A percentile compares a stretch with the other conserved stretches of the same genome.
Evolutionary conservation across 2,888 invertebrate genomes (phyloP).

Genomic region (Endotricha flammealis): DNA sequence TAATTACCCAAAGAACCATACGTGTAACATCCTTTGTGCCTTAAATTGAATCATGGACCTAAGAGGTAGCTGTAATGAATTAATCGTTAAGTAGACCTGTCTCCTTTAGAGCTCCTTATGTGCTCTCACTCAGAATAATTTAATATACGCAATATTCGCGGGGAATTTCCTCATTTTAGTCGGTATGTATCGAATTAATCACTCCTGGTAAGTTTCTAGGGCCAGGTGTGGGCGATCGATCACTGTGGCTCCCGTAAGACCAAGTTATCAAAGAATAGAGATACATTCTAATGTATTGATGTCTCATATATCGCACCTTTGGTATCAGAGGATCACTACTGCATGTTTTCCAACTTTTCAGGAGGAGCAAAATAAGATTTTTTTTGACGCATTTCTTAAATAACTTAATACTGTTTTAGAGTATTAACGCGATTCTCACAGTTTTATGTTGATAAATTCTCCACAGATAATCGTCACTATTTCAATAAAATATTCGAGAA

Average conservation of each 20-base stretch:
- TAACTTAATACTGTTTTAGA: too few species aligned
- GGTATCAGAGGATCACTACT: too few species aligned
- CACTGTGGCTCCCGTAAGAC: constrained; percentile 21
- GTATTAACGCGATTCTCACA: too few species aligned
- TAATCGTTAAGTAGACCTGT: constrained; percentile 49
- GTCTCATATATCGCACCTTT: not conserved
- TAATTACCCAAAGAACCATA: constrained; percentile 17
- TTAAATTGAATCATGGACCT: constrained; percentile 52
- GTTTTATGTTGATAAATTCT: too few species aligned
- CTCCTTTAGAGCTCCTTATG: constrained; percentile 37
- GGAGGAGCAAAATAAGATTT: too few species aligned
- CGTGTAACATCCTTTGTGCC: constrained; percentile 39
- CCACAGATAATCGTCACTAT: too few species aligned
- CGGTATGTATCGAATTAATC: constrained; percentile 36
- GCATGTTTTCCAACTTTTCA: too few species aligned
- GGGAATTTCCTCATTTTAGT: constrained; percentile 36
- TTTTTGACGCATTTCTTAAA: too few species aligned
- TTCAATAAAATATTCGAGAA: too few species aligned
- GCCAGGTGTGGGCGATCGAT: constrained; percentile 40
- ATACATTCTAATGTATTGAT: not conserved
- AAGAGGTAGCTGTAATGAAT: constrained; percentile 47
- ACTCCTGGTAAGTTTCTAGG: constrained; percentile 7
- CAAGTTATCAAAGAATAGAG: not conserved
- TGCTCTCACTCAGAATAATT: constrained; percentile 45
- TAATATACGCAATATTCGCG: constrained; percentile 43